Evolutionary conservation across 2,888 invertebrate genomes (phyloP).

Genomic region (Drosophila emarginata): DNA sequence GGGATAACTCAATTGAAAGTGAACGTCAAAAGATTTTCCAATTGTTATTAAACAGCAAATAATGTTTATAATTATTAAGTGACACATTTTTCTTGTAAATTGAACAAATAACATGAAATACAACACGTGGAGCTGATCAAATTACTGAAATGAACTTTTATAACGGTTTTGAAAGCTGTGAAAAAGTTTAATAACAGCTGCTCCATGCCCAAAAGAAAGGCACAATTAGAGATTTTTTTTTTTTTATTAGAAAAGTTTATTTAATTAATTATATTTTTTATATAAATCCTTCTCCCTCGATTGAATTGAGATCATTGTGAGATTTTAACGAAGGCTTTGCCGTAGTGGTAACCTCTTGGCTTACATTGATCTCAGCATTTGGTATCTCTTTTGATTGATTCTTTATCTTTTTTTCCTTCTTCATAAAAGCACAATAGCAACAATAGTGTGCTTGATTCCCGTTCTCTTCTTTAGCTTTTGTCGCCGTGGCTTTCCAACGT

Average conservation of each 20-base stretch:
- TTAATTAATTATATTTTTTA: constrained; percentile 9
- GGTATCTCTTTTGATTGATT: neutral
- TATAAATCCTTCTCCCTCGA: constrained; percentile 56
- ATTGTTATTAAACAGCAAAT: constrained; percentile 27
- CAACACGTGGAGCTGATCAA: constrained; percentile 48
- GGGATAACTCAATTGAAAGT: constrained; percentile 61
- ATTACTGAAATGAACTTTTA: constrained; percentile 21
- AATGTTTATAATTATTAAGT: constrained; percentile 51
- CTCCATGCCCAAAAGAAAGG: neutral
- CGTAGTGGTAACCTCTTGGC: constrained; percentile 4
- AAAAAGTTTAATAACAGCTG: neutral
- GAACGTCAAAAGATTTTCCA: constrained; percentile 59
- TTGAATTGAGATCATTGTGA: neutral
- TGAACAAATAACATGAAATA: constrained; percentile 16
- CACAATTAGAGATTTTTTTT: neutral
- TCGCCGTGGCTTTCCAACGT: constrained; percentile 21
- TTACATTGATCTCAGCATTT: constrained; percentile 9
- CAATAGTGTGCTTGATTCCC: constrained; percentile 31
- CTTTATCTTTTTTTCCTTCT: neutral
- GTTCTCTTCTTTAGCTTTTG: neutral
- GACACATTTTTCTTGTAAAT: constrained; percentile 40
- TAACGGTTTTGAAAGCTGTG: constrained; percentile 44
- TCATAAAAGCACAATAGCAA: constrained; percentile 61
- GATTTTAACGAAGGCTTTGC: neutral
- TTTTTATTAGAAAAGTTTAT: neutral